Evolutionary conservation across 2,797 vertebrate species (phyloP), one percentile per base, ranked within the genome.

Genomic region (Typhlichthys eigenmanni): DNA sequence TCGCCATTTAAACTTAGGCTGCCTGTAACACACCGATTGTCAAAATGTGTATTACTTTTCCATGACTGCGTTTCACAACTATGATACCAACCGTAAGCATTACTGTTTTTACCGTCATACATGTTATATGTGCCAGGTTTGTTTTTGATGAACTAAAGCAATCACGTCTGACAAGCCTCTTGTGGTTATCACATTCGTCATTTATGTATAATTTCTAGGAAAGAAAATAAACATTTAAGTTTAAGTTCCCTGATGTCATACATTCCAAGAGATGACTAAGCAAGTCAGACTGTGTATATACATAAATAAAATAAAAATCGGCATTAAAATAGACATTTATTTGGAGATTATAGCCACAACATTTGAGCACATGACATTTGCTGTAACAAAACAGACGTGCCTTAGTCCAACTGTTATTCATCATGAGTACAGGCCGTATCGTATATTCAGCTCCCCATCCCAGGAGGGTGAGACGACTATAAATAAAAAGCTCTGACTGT

Each of bases 381-480:
- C 65, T 53, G 2, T 16, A 48, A 78, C 53, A 68, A 58, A 71
- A 60, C 24, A 24, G 24, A 24, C 9, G 13, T 24, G 76, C 48
- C 48, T 53, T 5, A 13, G 47, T 70, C 66, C 63, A 52, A 11
- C 46, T 47, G 29, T 14, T 58, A 62, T 62, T 54, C 63, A 32
- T 11, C 45, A 64, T 50, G 16, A 57, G 60, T 45, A 69, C 47
- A 53, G 60, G 62, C 59, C 65, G 66, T 59, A 13, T 52, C 65
- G 66, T 59, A 13, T 52, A 47, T 60, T 52, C 59, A 16, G 51
- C 24, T 60, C 46, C 47, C 52, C 47, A 5, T 67, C 8, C 52
- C 63, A 62, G 19, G 55, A 65, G 73, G 66, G 71, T 76, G 60
- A 74, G 38, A 79, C 76, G 64, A 82, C 60, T 74, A 87, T 86